Evolutionary conservation across 2,113 vertebrate genomes (phyloP).

Genomic region (Burhinus oedicnemus): DNA sequence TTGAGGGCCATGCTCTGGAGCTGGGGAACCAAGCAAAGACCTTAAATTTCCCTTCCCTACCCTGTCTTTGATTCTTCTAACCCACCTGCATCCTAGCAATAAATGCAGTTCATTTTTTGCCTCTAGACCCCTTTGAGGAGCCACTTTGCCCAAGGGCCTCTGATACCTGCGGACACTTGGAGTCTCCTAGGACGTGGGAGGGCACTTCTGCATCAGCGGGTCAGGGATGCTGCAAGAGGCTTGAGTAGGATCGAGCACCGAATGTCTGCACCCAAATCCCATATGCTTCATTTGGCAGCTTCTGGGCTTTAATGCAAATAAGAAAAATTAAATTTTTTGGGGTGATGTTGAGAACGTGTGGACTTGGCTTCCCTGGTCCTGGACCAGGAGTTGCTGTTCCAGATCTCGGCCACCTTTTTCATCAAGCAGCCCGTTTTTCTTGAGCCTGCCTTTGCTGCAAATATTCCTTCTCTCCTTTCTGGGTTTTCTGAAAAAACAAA

Average conservation of each 20-base stretch:
- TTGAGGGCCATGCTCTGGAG: background rate
- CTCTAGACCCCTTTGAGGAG: background rate
- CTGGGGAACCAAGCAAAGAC: background rate
- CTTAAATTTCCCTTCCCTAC: background rate
- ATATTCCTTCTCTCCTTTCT: background rate
- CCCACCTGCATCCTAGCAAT: background rate
- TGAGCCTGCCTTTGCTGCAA: background rate
- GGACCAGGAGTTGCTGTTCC: background rate
- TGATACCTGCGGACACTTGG: background rate
- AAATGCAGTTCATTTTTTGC: rapidly evolving
- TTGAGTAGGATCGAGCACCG: background rate
- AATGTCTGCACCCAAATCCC: background rate
- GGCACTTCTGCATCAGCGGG: too few species aligned
- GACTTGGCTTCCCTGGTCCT: background rate
- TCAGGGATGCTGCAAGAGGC: background rate
- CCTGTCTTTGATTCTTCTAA: background rate
- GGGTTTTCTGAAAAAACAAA: background rate
- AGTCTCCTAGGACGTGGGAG: rapidly evolving
- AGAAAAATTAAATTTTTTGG: background rate
- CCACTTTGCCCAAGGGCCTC: background rate
- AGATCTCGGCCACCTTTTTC: background rate
- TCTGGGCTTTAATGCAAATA: background rate
- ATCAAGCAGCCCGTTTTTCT: background rate
- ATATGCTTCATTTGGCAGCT: too few species aligned
- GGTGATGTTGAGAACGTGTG: background rate